Base-by-base conservation (phyloP, 1,140 invertebrate genomes). In the Orius laevigatus region DNA sequence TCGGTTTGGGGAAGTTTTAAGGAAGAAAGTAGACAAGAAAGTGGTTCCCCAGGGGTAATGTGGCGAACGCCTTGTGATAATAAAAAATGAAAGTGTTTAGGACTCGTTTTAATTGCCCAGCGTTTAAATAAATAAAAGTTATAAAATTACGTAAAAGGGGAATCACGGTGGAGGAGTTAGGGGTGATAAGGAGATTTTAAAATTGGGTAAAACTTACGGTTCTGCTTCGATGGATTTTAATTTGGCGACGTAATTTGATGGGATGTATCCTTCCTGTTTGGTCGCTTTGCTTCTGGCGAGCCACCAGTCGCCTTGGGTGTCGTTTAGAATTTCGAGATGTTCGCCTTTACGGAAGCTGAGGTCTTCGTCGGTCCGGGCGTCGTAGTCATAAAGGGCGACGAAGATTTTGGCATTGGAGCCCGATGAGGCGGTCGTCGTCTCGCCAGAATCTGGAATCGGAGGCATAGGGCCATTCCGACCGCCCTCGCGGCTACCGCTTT, bases 241-340 rank as follows among this genome's bases (percentile, higher is more conserved):
- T 68, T 94, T 93, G 56, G 95, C 95, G 53, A 99, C 93, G 78
- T 98, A 98, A 70, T 98, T 98, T 46, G 91, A 96, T 57, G 95
- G 95, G 67, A 99, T 98, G 70, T 98, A 98, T 50, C 95, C 95
- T 69, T 95, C 89, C 65, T 90, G 82, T 64, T 84, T 82, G 32
- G 90, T 91, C 57, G 87, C 77, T 72, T 92, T 89, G 68, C 89
- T 94, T 58, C 84, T 76, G 39, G 94, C 94, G 60, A 95, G 76
- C 95, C 95, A 99, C 95, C 95, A 99, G 66, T 98, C 95, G 44
- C 94, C 92, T 66, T 93, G 87, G 49, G 90, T 97, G 70, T 98
- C 93, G 69, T 98, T 96, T 53, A 98, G 68, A 55, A 98, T 95
- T 69, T 98, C 93, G 62, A 98, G 72, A 69, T 96, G 88, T 66